Base-by-base conservation (phyloP, 2,797 vertebrate genomes). In the Vultur gryphus region DNA sequence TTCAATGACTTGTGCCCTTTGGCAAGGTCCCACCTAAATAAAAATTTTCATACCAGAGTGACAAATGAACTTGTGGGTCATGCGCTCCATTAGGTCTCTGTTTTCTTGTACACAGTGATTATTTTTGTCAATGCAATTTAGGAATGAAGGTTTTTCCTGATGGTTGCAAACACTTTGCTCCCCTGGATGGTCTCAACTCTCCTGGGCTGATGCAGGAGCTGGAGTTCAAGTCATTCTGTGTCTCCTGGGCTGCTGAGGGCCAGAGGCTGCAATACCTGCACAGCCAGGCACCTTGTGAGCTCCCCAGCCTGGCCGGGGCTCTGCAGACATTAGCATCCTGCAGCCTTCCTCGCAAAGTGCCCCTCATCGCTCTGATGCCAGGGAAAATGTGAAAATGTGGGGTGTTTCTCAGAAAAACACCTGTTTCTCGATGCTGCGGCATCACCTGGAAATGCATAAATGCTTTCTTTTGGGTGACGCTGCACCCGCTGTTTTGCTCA, bases 41-140 rank as follows among this genome's bases (percentile, higher is more conserved):
- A 31, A 43, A 25, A 28, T 33, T 19, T 66, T 67, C 15, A 28
- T 11, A 41, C 7, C 37, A 52, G 41, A 25, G 16, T 46, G n/a
- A 21, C 18, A 52, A 52, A 28, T 7, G 26, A 46, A 33, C 26
- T 5, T 6, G 23, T 8, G 51, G n/a, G 70, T 23, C 4, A 0
- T 25, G 31, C 3, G 1, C 6, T 37, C n/a, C 8, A 0, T 48
- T 20, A 48, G 18, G 29, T 4, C 61, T 52, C 37, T 1, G 0
- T 44, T 80, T 66, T 58, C 37, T 49, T 54, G 35, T 7, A 11
- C 41, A 13, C 25, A 12, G 20, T 5, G 54, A 26, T 49, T 35
- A 6, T 29, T 70, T 89, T 70, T 62, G 10, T 41, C 23, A 33
- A 11, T 17, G 26, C 26, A 25, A 13, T 54, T 59, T 29, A 23